Conservation (phyloP, 2,888 invertebrate species). For the Idaea biselata region DNA sequence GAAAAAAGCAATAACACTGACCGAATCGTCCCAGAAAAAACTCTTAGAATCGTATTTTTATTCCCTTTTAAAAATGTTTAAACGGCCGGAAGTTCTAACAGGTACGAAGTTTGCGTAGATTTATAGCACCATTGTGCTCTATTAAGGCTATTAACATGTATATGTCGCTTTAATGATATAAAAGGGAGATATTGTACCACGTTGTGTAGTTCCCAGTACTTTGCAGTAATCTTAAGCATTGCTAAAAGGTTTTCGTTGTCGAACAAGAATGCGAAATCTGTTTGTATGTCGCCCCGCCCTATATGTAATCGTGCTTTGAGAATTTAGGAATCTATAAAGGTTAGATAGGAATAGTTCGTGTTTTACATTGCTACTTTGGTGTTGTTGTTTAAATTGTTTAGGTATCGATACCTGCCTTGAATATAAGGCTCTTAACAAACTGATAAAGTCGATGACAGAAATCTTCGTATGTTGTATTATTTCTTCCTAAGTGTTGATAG, state of each 20-base stretch:
- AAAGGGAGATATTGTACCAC: slow-evolving; percentile 22
- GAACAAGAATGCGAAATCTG: slow-evolving; percentile 24
- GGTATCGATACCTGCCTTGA: background rate
- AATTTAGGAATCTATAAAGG: slow-evolving; percentile 24
- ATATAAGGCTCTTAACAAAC: background rate
- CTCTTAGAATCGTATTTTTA: background rate
- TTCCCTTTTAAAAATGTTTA: background rate
- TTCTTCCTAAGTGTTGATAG: too few species aligned
- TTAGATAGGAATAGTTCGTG: slow-evolving; percentile 17
- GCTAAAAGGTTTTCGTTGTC: slow-evolving; percentile 32
- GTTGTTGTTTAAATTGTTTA: background rate
- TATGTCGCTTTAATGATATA: slow-evolving; percentile 22
- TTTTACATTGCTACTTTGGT: slow-evolving; percentile 25
- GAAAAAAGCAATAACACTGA: background rate
- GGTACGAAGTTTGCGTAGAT: slow-evolving; percentile 15
- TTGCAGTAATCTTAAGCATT: slow-evolving; percentile 18
- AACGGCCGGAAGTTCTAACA: background rate
- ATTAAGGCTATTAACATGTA: slow-evolving; percentile 24
- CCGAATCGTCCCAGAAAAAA: background rate
- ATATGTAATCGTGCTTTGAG: slow-evolving; percentile 23
- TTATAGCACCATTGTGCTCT: slow-evolving; percentile 30
- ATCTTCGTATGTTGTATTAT: too few species aligned
- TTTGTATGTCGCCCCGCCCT: slow-evolving; percentile 27
- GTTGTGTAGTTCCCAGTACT: slow-evolving; percentile 7
- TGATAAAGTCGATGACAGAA: background rate